A percentile compares a stretch with the other conserved stretches of the same genome.
phyloP scores from a whole-genome alignment of 2,113 vertebrate species.

The Isurus oxyrinchus region DNA sequence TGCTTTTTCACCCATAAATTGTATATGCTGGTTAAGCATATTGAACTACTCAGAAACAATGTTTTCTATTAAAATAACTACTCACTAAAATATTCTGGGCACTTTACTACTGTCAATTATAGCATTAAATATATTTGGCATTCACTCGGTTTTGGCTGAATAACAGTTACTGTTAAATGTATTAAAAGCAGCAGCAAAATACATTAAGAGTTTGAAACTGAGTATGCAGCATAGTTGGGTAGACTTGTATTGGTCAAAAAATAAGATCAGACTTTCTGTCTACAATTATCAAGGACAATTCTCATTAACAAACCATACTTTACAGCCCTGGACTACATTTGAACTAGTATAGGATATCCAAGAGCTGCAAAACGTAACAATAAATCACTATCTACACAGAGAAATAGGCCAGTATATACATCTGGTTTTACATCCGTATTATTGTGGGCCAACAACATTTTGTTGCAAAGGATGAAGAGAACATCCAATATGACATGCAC shows the following conservation, averaged over 20 bases:
- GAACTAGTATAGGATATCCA: neutral
- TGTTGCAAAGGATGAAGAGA: neutral
- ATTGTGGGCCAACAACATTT: neutral
- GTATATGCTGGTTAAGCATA: neutral
- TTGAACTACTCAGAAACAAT: neutral
- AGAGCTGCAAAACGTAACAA: neutral
- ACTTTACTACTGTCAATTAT: neutral
- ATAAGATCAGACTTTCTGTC: neutral
- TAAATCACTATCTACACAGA: constrained; percentile 1
- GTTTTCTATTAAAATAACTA: neutral
- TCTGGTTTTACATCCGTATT: constrained; percentile 1
- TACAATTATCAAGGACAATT: constrained; percentile 1
- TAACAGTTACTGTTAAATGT: neutral
- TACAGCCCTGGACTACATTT: neutral
- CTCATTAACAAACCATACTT: constrained; percentile 7
- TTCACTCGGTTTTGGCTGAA: neutral
- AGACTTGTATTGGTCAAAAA: neutral
- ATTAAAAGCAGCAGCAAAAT: constrained; percentile 33
- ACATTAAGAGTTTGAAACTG: neutral
- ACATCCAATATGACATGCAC: neutral
- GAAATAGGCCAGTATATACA: neutral
- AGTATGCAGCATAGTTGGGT: neutral
- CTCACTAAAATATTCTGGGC: neutral
- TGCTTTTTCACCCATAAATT: neutral
- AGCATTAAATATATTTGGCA: neutral